phyloP scores from a whole-genome alignment of 2,113 vertebrate species.

The Oncorhynchus keta region DNA sequence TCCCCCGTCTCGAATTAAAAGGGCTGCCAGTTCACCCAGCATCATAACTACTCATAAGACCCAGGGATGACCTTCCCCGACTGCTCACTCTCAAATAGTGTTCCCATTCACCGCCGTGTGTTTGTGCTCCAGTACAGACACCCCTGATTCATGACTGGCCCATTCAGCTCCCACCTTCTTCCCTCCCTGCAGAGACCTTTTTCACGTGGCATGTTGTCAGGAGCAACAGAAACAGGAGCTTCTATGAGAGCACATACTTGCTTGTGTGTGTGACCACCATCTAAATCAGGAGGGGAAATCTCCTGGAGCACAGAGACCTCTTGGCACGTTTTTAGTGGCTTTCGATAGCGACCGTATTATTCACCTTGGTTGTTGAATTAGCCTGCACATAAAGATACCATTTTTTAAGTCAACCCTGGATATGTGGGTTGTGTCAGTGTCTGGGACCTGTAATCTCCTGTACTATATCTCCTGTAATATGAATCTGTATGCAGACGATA shows the following conservation, averaged over 20 bases:
- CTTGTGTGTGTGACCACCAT: not conserved
- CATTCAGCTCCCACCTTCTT: conserved; percentile 34
- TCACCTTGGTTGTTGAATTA: not conserved
- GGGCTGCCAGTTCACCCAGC: not conserved
- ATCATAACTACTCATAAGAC: not conserved
- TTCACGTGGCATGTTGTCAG: conserved; percentile 13
- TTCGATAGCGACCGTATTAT: not conserved
- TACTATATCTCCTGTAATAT: no score
- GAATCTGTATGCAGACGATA: no score
- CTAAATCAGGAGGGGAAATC: not conserved
- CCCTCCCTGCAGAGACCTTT: no score
- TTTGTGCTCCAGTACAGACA: not conserved
- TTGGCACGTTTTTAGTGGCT: not conserved
- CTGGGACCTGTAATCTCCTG: no score
- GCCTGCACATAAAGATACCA: not conserved
- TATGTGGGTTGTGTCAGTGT: not conserved
- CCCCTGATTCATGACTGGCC: conserved; percentile 48
- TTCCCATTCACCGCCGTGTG: conserved; percentile 39
- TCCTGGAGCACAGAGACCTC: not conserved
- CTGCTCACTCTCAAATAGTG: conserved; percentile 23
- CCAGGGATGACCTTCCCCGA: conserved; percentile 26
- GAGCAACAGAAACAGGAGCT: conserved; percentile 4
- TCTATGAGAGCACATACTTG: conserved; percentile 7
- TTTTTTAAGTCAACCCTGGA: not conserved
- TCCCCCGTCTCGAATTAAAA: not conserved